Conservation (phyloP, 1,140 invertebrate species). For the Archivesica marissinica region DNA sequence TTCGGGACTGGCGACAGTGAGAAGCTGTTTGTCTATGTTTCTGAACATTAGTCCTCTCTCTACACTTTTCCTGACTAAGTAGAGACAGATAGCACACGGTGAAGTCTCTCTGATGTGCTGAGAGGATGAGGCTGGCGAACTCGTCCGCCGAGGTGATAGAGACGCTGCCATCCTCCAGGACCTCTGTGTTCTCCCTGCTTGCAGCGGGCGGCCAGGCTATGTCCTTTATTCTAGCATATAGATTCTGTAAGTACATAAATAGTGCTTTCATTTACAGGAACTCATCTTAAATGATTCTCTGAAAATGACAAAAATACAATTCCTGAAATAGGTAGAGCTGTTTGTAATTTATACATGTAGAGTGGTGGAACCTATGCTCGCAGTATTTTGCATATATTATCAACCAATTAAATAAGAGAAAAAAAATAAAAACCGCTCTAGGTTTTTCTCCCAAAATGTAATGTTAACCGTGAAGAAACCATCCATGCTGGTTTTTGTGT, state of each 20-base stretch:
- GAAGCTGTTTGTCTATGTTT: background rate
- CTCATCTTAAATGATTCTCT: no score
- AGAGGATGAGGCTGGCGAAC: conserved; percentile 71
- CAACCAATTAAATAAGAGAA: no score
- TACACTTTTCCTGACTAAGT: conserved; percentile 62
- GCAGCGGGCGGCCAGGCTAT: conserved; percentile 67
- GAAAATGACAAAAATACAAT: no score
- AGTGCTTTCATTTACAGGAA: no score
- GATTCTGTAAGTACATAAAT: conserved; percentile 64
- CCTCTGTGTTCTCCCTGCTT: conserved; percentile 54
- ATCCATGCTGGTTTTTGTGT: no score
- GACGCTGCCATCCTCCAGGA: conserved; percentile 71
- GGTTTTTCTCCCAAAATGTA: no score
- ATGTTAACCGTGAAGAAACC: no score
- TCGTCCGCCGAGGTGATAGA: conserved; percentile 70
- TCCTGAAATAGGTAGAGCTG: no score
- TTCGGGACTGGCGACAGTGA: background rate
- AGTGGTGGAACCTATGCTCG: no score
- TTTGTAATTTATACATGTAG: no score
- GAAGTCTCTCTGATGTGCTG: conserved; percentile 74
- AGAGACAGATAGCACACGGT: conserved; percentile 74
- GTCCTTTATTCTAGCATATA: conserved; percentile 71
- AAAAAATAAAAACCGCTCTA: no score
- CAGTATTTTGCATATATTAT: no score
- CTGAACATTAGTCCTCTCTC: conserved; percentile 13